These are phyloP conservation scores for Thalassophryne amazonica DNA, from an alignment of 2,797 vertebrate genomes.

Conservation along the genomic window DNA sequence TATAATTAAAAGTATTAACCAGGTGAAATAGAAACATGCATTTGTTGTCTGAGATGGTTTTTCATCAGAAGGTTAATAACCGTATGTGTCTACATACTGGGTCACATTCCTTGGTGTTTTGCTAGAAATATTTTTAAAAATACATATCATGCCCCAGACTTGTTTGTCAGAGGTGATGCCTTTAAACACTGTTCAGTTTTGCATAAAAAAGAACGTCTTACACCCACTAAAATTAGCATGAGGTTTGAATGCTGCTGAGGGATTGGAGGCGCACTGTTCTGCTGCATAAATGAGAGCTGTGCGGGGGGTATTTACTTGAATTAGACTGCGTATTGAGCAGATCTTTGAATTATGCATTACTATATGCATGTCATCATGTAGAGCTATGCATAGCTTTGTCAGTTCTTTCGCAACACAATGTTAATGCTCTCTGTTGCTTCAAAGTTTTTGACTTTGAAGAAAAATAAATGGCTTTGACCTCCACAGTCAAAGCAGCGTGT, in stretches of 20 bases:
- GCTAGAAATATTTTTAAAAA: background rate
- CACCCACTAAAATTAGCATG: slow-evolving; percentile 20
- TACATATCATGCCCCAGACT: background rate
- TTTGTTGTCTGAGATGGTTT: too few relatives aligned
- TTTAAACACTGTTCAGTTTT: slow-evolving; percentile 24
- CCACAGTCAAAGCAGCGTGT: background rate
- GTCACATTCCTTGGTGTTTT: background rate
- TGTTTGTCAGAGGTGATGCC: slow-evolving; percentile 12
- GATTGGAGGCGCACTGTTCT: slow-evolving; percentile 11
- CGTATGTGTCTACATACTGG: background rate
- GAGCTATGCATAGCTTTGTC: slow-evolving; percentile 3
- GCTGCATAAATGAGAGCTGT: slow-evolving; percentile 14
- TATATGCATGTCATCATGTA: background rate
- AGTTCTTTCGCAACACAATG: slow-evolving; percentile 4
- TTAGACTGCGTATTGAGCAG: slow-evolving; percentile 27
- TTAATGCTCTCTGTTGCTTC: slow-evolving; percentile 5
- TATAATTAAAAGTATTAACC: too few relatives aligned
- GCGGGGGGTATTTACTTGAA: slow-evolving; percentile 22
- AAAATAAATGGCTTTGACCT: background rate
- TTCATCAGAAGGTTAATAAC: too few relatives aligned
- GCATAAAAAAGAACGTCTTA: slow-evolving; percentile 22
- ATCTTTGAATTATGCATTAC: slow-evolving; percentile 47
- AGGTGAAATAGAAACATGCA: too few relatives aligned
- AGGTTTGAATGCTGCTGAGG: slow-evolving; percentile 18
- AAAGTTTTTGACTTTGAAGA: slow-evolving; percentile 9